phyloP scores from a whole-genome alignment of 2,113 vertebrate genomes.

The Excalfactoria chinensis region DNA sequence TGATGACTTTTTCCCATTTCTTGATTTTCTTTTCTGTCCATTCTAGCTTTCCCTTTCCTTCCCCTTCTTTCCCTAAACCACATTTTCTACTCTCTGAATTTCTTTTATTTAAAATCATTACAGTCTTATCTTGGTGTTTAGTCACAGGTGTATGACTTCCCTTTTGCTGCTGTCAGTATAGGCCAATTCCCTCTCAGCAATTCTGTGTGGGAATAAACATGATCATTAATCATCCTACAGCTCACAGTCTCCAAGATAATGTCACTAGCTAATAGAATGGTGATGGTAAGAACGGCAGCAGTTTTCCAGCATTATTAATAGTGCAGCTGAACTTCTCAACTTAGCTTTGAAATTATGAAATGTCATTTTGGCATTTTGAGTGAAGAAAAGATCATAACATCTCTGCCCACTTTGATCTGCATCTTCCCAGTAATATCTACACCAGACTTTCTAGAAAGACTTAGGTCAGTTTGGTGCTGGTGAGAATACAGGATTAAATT shows the following conservation, averaged over 20 bases:
- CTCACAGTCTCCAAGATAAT: not conserved
- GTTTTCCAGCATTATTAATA: not conserved
- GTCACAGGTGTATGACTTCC: not conserved
- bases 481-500: not conserved
- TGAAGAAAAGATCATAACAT: not conserved
- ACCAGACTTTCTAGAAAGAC: not conserved
- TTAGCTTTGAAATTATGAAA: not conserved
- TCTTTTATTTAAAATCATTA: slow-evolving; percentile 34
- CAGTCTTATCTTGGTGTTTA: not conserved
- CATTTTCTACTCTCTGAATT: not conserved
- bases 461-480: not conserved
- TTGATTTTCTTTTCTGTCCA: not conserved
- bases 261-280: not conserved
- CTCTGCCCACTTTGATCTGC: not conserved
- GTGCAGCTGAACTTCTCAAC: not conserved
- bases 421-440: not conserved
- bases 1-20: not conserved
- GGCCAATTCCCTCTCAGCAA: not conserved
- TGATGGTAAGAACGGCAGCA: not conserved
- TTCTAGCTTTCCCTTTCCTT: not conserved
- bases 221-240: slow-evolving; percentile 29
- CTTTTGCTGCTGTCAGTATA: slow-evolving; percentile 1
- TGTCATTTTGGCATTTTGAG: not conserved
- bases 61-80: not conserved
- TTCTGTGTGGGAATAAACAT: slow-evolving; percentile 27